Evolutionary conservation across 92 coral and sea anemone genomes (phyloP).

Genomic region (Plumapathes pennacea): DNA sequence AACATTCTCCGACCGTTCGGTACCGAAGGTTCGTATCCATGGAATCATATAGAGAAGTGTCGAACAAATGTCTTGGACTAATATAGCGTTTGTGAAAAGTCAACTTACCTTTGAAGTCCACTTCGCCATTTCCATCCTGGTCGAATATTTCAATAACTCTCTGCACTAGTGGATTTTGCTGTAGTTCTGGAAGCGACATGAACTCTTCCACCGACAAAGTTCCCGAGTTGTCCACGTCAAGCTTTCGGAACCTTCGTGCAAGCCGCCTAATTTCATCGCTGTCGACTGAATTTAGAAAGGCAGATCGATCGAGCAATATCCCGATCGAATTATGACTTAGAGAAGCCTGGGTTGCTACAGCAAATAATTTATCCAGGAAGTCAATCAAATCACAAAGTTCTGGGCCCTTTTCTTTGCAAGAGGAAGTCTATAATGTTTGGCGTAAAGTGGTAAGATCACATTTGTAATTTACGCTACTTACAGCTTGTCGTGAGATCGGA

Average conservation of each 20-base stretch:
- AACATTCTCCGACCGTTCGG: too few relatives aligned
- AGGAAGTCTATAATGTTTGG: too few relatives aligned
- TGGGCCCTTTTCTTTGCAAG: too few relatives aligned
- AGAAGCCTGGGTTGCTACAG: neutral
- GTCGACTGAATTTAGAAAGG: conserved; percentile 69
- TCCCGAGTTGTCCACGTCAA: conserved; percentile 95
- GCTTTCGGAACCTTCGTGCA: conserved; percentile 91
- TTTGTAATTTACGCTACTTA: conserved; percentile 73
- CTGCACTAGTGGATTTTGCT: conserved; percentile 95
- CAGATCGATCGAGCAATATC: neutral
- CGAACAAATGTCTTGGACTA: too few relatives aligned
- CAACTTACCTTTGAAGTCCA: conserved; percentile 96
- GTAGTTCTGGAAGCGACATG: conserved; percentile 96
- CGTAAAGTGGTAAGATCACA: too few relatives aligned
- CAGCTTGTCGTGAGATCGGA: conserved; percentile 96
- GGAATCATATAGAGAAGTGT: too few relatives aligned
- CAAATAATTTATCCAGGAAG: too few relatives aligned
- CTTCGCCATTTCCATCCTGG: conserved; percentile 97
- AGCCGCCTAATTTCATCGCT: conserved; percentile 96
- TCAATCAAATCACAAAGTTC: too few relatives aligned
- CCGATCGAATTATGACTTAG: neutral
- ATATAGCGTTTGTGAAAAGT: too few relatives aligned
- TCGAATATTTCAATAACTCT: conserved; percentile 98
- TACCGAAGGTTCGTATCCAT: too few relatives aligned
- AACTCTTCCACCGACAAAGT: conserved; percentile 97